A percentile compares a stretch with the other conserved stretches of the same genome.
Conservation (phyloP, 2,797 vertebrate species). For the Perodicticus potto region DNA sequence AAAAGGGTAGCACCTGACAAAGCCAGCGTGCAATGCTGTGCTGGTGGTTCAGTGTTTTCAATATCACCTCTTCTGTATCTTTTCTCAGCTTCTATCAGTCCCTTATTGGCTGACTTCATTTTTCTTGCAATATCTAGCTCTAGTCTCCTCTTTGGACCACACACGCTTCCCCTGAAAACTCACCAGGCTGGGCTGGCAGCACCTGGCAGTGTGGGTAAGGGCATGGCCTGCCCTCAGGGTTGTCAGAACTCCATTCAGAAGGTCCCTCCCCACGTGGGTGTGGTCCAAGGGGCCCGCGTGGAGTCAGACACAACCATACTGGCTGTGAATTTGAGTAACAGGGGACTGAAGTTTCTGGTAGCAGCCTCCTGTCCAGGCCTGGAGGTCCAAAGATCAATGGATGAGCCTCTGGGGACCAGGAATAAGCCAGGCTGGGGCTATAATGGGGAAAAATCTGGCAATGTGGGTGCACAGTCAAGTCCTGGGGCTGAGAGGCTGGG, state of each 20-base stretch:
- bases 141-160: not conserved
- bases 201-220: slow-evolving; percentile 92
- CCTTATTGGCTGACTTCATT: not conserved
- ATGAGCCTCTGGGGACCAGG: slow-evolving; percentile 90
- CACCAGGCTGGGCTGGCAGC: slow-evolving; percentile 93
- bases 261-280: slow-evolving; percentile 88
- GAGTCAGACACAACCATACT: slow-evolving; percentile 93
- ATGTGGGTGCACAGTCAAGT: slow-evolving; percentile 89
- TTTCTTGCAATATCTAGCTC: not conserved
- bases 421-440: slow-evolving; percentile 87
- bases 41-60: not conserved
- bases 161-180: slow-evolving; percentile 79
- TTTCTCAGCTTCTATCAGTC: slow-evolving; percentile 20
- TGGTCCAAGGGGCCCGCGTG: slow-evolving; percentile 89
- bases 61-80: not conserved
- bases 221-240: slow-evolving; percentile 85
- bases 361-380: slow-evolving; percentile 90
- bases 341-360: slow-evolving; percentile 87
- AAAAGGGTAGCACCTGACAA: not conserved
- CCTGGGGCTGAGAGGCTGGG: slow-evolving; percentile 89
- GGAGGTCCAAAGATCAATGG: slow-evolving; percentile 92
- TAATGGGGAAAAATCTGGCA: slow-evolving; percentile 90
- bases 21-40: not conserved
- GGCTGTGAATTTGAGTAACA: slow-evolving; percentile 88
- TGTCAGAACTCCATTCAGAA: slow-evolving; percentile 85